Percentiles rank a stretch among this genome's conserved stretches.
phyloP scores from a whole-genome alignment of 2,113 vertebrate species.

The Mormyrus lacerda region DNA sequence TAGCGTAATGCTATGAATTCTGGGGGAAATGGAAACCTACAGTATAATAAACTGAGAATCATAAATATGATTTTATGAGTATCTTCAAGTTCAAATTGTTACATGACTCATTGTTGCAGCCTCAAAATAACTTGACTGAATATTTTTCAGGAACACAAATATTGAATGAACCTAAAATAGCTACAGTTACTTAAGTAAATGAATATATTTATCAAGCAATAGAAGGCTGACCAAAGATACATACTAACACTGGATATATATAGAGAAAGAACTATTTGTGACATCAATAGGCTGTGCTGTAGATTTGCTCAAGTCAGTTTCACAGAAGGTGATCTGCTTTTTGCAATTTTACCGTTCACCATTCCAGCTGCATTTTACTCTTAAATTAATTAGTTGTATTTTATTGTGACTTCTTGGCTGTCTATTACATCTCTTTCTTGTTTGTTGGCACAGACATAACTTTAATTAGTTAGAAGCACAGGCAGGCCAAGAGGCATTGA shows the following conservation, averaged over 20 bases:
- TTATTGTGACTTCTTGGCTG: neutral
- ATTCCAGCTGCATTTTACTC: neutral
- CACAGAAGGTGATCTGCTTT: neutral
- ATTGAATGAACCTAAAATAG: neutral
- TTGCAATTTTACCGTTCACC: neutral
- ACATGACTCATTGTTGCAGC: neutral
- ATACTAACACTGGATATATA: neutral
- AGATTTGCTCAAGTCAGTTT: neutral
- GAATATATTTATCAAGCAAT: neutral
- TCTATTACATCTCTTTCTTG: neutral
- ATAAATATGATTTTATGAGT: neutral
- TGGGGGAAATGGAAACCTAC: neutral
- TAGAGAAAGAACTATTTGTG: neutral
- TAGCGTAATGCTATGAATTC: neutral
- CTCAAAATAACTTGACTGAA: neutral
- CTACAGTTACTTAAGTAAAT: neutral
- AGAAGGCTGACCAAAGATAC: neutral
- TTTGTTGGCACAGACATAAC: neutral
- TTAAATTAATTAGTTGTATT: neutral
- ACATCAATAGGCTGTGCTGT: neutral
- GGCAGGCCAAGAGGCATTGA: neutral
- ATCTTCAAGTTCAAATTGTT: neutral
- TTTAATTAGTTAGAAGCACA: neutral
- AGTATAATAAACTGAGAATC: neutral
- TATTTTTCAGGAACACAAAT: neutral